Evolutionary conservation across 2,797 vertebrate species (phyloP).

Genomic region (Clarias platycephalus): DNA sequence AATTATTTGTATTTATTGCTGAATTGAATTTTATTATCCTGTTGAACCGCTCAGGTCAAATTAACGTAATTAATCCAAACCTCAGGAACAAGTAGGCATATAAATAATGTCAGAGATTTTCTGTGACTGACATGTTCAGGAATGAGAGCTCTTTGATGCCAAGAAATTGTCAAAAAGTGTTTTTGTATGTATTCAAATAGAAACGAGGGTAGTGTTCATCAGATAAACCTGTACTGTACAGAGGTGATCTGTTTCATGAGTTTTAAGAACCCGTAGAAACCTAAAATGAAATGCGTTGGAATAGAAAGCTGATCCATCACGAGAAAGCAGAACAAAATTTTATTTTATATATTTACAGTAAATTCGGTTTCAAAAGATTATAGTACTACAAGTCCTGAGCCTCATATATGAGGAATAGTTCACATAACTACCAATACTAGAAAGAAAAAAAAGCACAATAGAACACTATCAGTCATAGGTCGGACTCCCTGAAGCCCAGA

Average conservation of each 20-base stretch:
- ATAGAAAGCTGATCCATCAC: not conserved
- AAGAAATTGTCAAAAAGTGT: not conserved
- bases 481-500: too few species aligned
- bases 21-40: not conserved
- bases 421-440: too few species aligned
- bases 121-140: not conserved
- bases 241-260: not conserved
- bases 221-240: not conserved
- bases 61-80: not conserved
- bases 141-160: too few species aligned
- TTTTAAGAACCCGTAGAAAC: not conserved
- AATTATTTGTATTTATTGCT: not conserved
- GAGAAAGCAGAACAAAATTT: not conserved
- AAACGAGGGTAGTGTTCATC: not conserved
- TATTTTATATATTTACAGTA: too few species aligned
- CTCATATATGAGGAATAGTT: too few species aligned
- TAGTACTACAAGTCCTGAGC: too few species aligned
- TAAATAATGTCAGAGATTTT: not conserved
- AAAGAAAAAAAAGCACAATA: too few species aligned
- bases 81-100: not conserved
- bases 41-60: not conserved
- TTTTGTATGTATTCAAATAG: not conserved
- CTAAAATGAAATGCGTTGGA: too few species aligned
- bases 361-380: not conserved
- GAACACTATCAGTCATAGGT: too few species aligned